Conservation (phyloP, 2,797 vertebrate genomes). For the Poeciliopsis paucimaculata region DNA sequence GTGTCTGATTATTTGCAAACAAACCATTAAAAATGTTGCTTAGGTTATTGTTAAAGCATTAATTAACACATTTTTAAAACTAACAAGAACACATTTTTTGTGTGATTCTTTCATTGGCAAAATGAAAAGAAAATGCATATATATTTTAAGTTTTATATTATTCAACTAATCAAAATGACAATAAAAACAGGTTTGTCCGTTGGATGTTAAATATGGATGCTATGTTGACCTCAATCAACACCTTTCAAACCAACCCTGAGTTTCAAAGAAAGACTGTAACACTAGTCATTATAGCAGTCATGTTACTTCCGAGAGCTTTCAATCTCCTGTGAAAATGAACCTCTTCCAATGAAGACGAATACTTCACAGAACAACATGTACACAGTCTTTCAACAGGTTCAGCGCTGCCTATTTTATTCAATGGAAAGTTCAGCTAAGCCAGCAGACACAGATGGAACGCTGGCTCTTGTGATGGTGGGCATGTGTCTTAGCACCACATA, state of each 20-base stretch:
- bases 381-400: slow-evolving; percentile 8
- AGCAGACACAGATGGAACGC: not conserved
- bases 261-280: not conserved
- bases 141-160: not conserved
- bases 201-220: not conserved
- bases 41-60: slow-evolving; percentile 2
- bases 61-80: slow-evolving; percentile 13
- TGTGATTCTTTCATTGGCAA: not conserved
- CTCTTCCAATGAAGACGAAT: slow-evolving; percentile 1
- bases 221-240: not conserved
- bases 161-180: not conserved
- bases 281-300: not conserved
- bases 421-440: not conserved
- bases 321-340: not conserved
- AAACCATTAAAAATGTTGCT: slow-evolving; percentile 11
- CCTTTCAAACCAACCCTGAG: not conserved
- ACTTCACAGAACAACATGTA: slow-evolving; percentile 2
- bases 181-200: not conserved
- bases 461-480: not conserved
- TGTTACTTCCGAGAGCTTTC: not conserved
- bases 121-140: not conserved
- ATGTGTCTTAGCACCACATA: not conserved
- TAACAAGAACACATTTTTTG: not conserved
- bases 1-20: slow-evolving; percentile 16
- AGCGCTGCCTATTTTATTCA: slow-evolving; percentile 4